Percentiles rank a stretch among this genome's conserved stretches.
Conservation (phyloP, 2,888 invertebrate species). For the Mimas tiliae region DNA sequence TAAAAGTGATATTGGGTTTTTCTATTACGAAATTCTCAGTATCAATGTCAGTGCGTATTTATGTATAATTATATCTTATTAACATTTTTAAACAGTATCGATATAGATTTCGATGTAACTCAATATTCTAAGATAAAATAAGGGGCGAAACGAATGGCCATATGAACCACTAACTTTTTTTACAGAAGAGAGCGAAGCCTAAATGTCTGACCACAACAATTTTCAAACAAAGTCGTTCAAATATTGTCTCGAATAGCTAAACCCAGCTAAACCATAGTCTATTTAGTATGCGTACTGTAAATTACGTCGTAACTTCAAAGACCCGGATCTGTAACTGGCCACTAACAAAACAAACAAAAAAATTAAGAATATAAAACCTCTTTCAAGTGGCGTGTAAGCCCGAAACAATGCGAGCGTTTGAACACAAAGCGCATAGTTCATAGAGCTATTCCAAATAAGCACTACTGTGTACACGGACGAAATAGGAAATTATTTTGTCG, state of each 20-base stretch:
- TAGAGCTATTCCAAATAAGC: conserved; percentile 16
- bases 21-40: too few species aligned
- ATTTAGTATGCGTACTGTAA: neutral
- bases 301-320: neutral
- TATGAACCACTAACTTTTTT: too few species aligned
- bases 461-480: neutral
- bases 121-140: too few species aligned
- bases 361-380: conserved; percentile 12
- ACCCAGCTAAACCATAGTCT: neutral
- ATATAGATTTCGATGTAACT: too few species aligned
- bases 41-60: too few species aligned
- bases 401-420: conserved; percentile 15
- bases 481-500: neutral
- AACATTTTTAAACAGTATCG: too few species aligned
- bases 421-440: conserved; percentile 7
- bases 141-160: too few species aligned
- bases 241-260: neutral
- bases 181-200: too few species aligned
- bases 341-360: conserved; percentile 10
- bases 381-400: conserved; percentile 12
- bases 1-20: too few species aligned
- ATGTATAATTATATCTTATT: too few species aligned
- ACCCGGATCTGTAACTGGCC: conserved; percentile 14
- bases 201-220: too few species aligned
- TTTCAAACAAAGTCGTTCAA: neutral